Percentiles rank a stretch among this genome's conserved stretches.
Evolutionary conservation across 1,140 invertebrate species (phyloP).

Genomic region (Cydia pomonella): DNA sequence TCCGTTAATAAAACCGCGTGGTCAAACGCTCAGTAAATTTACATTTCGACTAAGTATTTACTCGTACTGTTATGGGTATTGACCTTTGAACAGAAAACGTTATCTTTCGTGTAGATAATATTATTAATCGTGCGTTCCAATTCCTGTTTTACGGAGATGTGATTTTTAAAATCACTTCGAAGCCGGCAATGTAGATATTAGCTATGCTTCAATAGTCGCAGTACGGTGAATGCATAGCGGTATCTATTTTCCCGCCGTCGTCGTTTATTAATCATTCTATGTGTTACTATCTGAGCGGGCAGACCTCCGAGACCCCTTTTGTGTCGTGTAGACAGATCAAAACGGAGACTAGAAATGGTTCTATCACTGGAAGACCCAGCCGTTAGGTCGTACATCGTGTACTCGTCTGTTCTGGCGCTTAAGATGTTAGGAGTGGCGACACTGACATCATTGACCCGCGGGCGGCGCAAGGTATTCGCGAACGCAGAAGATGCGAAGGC

Average conservation of each 20-base stretch:
- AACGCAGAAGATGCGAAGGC: conserved; percentile 63
- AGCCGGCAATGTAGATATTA: conserved; percentile 16
- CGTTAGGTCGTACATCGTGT: conserved; percentile 77
- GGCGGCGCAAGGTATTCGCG: conserved; percentile 68
- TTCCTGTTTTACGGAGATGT: neutral
- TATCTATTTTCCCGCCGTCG: neutral
- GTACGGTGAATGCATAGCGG: neutral
- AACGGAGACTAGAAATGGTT: conserved; percentile 44
- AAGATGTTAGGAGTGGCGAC: conserved; percentile 81
- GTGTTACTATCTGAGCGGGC: neutral
- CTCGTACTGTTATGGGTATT: neutral
- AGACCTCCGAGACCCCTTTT: conserved; percentile 8
- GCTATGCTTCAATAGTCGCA: conserved; percentile 24
- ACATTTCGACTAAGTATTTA: neutral
- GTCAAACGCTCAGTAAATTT: neutral
- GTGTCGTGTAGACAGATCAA: conserved; percentile 5
- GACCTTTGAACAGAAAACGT: neutral
- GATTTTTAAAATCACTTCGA: neutral
- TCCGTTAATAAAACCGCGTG: neutral
- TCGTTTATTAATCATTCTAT: conserved; percentile 6
- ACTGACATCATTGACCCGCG: conserved; percentile 73
- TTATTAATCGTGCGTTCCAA: neutral
- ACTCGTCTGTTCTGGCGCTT: conserved; percentile 76
- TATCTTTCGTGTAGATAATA: neutral
- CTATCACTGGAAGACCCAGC: conserved; percentile 64